phyloP scores from a whole-genome alignment of 2,888 invertebrate species.

The Harmothoe impar region DNA sequence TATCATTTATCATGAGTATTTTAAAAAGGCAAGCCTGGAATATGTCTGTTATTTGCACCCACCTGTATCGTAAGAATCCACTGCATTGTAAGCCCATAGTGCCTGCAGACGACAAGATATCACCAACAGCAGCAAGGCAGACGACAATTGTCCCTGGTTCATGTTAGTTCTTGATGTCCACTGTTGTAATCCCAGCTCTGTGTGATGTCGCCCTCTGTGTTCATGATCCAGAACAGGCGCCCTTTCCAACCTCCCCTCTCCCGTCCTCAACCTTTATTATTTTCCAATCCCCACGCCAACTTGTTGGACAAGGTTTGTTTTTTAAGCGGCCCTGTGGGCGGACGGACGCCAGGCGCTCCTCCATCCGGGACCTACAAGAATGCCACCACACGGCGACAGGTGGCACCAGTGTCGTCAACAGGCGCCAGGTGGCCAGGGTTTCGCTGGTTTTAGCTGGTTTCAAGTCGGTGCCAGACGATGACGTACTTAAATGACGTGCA shows the following conservation, averaged over 20 bases:
- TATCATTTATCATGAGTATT: too few relatives aligned
- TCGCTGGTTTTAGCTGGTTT: background rate
- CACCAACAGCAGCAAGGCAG: too few relatives aligned
- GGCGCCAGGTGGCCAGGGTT: slow-evolving; percentile 5
- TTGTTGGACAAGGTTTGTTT: background rate
- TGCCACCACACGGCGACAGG: slow-evolving; percentile 29
- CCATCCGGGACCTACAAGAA: background rate
- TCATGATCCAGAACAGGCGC: background rate
- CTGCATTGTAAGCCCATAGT: too few relatives aligned
- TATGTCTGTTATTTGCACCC: too few relatives aligned
- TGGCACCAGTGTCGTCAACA: slow-evolving; percentile 24
- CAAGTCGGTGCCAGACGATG: background rate
- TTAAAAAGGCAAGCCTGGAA: too few relatives aligned
- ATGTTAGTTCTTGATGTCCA: background rate
- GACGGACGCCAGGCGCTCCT: background rate
- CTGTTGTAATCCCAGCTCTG: background rate
- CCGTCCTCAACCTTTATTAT: background rate
- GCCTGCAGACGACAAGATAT: too few relatives aligned
- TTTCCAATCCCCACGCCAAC: background rate
- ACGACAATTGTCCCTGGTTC: background rate
- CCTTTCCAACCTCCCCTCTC: background rate
- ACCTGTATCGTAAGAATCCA: too few relatives aligned
- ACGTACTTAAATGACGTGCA: background rate
- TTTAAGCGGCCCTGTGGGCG: background rate
- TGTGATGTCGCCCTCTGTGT: background rate